A percentile compares a stretch with the other conserved stretches of the same genome.
Evolutionary conservation across 2,888 invertebrate genomes (phyloP).

Genomic region (Apodemia hepburni): DNA sequence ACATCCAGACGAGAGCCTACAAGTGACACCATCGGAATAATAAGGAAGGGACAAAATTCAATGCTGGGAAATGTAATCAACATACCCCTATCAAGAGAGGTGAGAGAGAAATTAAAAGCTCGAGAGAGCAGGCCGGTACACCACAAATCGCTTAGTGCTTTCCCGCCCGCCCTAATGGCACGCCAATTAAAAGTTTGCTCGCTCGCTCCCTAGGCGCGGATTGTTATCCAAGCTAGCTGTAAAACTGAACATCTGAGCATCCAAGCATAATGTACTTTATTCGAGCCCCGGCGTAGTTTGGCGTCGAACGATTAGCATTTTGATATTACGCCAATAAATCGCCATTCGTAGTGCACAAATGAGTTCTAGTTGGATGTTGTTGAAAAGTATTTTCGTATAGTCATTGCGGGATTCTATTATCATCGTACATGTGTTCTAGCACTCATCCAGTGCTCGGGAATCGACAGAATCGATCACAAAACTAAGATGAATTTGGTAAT

Average conservation of each 20-base stretch:
- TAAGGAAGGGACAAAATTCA: slow-evolving; percentile 32
- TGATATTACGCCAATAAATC: slow-evolving; percentile 54
- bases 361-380: slow-evolving; percentile 12
- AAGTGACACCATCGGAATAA: slow-evolving; percentile 10
- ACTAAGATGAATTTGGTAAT: too few relatives aligned
- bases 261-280: slow-evolving; percentile 67
- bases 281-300: slow-evolving; percentile 49
- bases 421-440: too few relatives aligned
- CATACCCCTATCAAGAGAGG: slow-evolving; percentile 49
- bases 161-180: slow-evolving; percentile 75
- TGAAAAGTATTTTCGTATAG: background rate
- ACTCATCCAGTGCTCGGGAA: too few relatives aligned
- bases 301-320: slow-evolving; percentile 59
- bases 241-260: slow-evolving; percentile 71
- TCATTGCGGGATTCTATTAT: background rate
- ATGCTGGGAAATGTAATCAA: slow-evolving; percentile 48
- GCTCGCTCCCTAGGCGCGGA: slow-evolving; percentile 60
- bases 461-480: too few relatives aligned
- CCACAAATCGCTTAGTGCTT: slow-evolving; percentile 79
- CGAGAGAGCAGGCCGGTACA: slow-evolving; percentile 70
- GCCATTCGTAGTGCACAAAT: slow-evolving; percentile 33
- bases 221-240: slow-evolving; percentile 65
- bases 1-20: background rate
- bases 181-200: slow-evolving; percentile 79
- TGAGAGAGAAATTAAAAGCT: slow-evolving; percentile 68